phyloP scores from a whole-genome alignment of 2,113 vertebrate genomes.

The Campylomormyrus tamandua region DNA sequence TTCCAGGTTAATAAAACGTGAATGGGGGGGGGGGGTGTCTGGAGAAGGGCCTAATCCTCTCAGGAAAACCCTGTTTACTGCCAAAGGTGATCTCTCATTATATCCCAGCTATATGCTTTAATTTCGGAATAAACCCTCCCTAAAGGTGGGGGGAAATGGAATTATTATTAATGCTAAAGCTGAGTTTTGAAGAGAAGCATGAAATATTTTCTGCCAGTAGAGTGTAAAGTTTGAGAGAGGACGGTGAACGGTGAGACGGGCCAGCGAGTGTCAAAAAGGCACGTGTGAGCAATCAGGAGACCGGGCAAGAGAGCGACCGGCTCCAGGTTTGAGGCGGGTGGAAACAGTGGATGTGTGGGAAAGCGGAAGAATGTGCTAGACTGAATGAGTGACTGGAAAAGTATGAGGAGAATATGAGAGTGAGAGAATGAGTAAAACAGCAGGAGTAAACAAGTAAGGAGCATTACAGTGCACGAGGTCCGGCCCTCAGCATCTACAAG shows the following conservation, averaged over 20 bases:
- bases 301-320: background rate
- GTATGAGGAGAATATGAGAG: background rate
- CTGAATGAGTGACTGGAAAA: background rate
- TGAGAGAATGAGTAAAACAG: background rate
- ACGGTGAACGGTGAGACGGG: background rate
- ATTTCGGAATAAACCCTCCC: background rate
- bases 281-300: background rate
- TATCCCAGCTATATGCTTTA: background rate
- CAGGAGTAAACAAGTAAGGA: background rate
- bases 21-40: background rate
- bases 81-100: background rate
- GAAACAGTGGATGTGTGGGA: background rate
- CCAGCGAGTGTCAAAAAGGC: background rate
- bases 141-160: background rate
- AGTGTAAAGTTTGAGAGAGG: background rate
- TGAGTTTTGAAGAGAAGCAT: background rate
- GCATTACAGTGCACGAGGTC: background rate
- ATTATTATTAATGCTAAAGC: background rate
- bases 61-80: background rate
- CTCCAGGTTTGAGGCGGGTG: background rate
- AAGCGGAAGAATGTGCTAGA: background rate
- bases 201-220: background rate
- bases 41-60: background rate
- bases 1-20: slow-evolving; percentile 5
- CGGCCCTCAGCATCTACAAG: background rate